A percentile compares a stretch with the other conserved stretches of the same genome.
Conservation (phyloP, 1,140 invertebrate species). For the Lordiphosa mommai region DNA sequence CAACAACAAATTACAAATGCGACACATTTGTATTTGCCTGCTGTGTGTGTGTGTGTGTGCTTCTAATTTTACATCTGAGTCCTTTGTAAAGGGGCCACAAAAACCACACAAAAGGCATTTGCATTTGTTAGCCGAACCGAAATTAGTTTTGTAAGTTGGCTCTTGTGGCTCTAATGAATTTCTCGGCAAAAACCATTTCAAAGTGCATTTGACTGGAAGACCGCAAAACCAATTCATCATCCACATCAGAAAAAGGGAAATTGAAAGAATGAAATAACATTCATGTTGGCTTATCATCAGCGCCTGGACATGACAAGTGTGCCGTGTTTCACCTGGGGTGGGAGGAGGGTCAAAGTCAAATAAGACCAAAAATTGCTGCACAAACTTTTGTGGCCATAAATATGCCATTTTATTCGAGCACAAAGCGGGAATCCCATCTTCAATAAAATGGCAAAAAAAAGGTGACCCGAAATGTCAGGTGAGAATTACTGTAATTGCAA, state of each 20-base stretch:
- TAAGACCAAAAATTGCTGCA: constrained; percentile 1
- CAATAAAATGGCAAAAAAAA: background rate
- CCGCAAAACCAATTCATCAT: constrained; percentile 65
- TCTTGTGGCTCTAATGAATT: constrained; percentile 24
- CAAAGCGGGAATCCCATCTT: background rate
- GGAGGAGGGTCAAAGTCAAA: too few species aligned
- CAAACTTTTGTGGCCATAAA: constrained; percentile 31
- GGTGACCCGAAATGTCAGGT: background rate
- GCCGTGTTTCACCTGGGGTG: too few species aligned
- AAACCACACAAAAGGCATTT: constrained; percentile 62
- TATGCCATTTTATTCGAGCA: constrained; percentile 43
- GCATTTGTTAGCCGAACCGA: constrained; percentile 35
- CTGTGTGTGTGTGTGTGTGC: background rate
- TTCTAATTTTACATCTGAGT: constrained; percentile 9
- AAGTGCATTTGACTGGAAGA: constrained; percentile 68
- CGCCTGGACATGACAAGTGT: background rate
- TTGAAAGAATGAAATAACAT: constrained; percentile 36
- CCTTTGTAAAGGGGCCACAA: constrained; percentile 4
- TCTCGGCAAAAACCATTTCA: constrained; percentile 34
- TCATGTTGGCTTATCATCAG: constrained; percentile 8
- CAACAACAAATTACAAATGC: constrained; percentile 3
- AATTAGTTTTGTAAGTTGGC: constrained; percentile 58
- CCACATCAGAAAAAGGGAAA: constrained; percentile 16
- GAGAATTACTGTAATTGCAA: too few species aligned
- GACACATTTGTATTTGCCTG: constrained; percentile 25